These are phyloP conservation scores for Mus pahari DNA, from an alignment of 2,113 vertebrate species.

Conservation along the genomic window DNA sequence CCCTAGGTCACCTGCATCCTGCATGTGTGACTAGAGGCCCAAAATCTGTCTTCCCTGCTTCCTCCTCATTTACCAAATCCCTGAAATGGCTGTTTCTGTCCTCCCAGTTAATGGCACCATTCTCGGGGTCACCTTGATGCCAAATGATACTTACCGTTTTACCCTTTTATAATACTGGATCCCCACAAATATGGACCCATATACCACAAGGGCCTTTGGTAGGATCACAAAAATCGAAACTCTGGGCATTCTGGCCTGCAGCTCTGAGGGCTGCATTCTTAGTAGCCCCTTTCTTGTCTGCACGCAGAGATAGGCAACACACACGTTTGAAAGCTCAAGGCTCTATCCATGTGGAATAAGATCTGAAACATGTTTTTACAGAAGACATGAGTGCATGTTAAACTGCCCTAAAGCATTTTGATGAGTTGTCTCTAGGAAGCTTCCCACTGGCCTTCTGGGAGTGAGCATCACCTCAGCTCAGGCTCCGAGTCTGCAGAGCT, in stretches of 20 bases:
- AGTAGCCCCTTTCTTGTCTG: background rate
- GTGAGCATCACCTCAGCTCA: background rate
- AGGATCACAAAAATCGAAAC: background rate
- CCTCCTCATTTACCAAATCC: background rate
- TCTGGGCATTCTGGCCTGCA: background rate
- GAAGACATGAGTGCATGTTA: too few relatives aligned
- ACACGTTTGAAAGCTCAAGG: background rate
- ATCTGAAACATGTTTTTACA: background rate
- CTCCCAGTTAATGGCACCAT: too few relatives aligned
- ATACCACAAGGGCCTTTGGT: too few relatives aligned
- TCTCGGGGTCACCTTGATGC: background rate
- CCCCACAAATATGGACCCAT: background rate
- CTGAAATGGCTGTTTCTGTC: background rate
- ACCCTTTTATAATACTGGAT: background rate
- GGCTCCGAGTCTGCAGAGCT: background rate
- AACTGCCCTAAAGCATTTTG: background rate
- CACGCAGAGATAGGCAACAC: too few relatives aligned
- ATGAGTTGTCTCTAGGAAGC: background rate
- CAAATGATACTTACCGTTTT: background rate
- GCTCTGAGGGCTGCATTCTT: background rate
- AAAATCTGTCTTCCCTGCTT: background rate
- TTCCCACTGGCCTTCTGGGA: background rate
- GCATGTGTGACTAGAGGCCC: background rate
- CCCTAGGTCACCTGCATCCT: background rate
- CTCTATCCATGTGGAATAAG: background rate